Percentiles rank a stretch among this genome's conserved stretches.
phyloP scores from a whole-genome alignment of 2,797 vertebrate genomes.

The Monodelphis domestica region DNA sequence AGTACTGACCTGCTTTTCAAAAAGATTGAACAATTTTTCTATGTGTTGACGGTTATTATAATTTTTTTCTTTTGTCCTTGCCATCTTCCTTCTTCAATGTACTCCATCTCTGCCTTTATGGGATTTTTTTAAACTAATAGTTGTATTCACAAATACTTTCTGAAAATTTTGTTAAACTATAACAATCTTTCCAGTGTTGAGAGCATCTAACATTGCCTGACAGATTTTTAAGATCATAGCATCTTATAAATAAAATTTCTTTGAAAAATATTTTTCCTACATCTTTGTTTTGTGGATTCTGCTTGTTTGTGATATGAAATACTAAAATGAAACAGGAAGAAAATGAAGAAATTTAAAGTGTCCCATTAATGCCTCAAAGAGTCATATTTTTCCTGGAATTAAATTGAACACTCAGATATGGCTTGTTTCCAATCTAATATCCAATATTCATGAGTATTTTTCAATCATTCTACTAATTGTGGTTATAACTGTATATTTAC shows the following conservation, averaged over 20 bases:
- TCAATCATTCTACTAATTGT: background rate
- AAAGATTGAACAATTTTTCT: constrained; percentile 47
- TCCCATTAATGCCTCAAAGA: background rate
- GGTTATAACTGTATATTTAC: background rate
- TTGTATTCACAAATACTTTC: constrained; percentile 6
- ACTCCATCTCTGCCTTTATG: constrained; percentile 38
- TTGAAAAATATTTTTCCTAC: background rate
- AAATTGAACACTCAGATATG: background rate
- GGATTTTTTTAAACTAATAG: background rate
- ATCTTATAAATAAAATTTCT: background rate
- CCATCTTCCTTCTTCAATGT: constrained; percentile 1
- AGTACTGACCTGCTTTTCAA: constrained; percentile 61
- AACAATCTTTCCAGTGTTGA: background rate
- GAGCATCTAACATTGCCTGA: background rate
- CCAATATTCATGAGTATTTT: background rate
- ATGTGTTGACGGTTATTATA: constrained; percentile 54
- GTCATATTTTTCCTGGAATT: background rate
- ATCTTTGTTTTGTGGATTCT: background rate
- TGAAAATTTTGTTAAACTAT: constrained; percentile 11
- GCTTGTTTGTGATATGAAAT: background rate
- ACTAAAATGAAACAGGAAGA: background rate
- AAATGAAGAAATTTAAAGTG: background rate
- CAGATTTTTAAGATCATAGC: background rate
- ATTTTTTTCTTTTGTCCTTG: constrained; percentile 35
- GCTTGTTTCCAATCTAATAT: background rate